Conservation (phyloP, 2,797 vertebrate genomes). For the Uromys caudimaculatus region DNA sequence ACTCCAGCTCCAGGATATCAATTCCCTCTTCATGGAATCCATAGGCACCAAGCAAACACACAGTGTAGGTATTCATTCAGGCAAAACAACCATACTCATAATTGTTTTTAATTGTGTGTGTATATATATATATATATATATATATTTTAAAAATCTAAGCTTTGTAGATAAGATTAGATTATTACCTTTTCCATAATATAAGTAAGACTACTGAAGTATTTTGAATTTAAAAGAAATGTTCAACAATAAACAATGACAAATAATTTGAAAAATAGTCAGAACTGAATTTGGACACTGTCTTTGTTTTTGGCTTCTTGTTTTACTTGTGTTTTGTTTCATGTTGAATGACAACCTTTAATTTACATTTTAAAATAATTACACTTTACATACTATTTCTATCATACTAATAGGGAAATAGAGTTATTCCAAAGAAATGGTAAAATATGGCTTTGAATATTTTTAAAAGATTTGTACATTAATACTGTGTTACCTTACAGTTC, state of each 20-base stretch:
- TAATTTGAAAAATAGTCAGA: slow-evolving; percentile 15
- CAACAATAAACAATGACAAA: not conserved
- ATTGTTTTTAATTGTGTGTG: no score
- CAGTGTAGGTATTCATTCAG: not conserved
- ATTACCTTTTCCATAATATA: not conserved
- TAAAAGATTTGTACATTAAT: not conserved
- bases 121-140: no score
- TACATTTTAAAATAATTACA: slow-evolving; percentile 41
- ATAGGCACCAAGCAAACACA: not conserved
- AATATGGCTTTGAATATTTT: not conserved
- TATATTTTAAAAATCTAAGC: not conserved
- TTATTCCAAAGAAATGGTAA: slow-evolving; percentile 34
- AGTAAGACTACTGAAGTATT: not conserved
- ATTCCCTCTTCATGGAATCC: not conserved
- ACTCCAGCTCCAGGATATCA: not conserved
- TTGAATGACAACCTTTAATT: not conserved
- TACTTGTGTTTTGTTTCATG: not conserved
- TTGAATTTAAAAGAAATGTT: not conserved
- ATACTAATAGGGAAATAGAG: not conserved
- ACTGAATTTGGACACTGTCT: not conserved
- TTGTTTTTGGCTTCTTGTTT: not conserved
- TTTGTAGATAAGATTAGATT: not conserved
- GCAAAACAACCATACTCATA: not conserved
- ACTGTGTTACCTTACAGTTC: slow-evolving; percentile 17
- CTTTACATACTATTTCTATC: slow-evolving; percentile 8